These are phyloP conservation scores for Drosophila kanekoi DNA, from an alignment of 2,888 invertebrate genomes.

Conservation along the genomic window DNA sequence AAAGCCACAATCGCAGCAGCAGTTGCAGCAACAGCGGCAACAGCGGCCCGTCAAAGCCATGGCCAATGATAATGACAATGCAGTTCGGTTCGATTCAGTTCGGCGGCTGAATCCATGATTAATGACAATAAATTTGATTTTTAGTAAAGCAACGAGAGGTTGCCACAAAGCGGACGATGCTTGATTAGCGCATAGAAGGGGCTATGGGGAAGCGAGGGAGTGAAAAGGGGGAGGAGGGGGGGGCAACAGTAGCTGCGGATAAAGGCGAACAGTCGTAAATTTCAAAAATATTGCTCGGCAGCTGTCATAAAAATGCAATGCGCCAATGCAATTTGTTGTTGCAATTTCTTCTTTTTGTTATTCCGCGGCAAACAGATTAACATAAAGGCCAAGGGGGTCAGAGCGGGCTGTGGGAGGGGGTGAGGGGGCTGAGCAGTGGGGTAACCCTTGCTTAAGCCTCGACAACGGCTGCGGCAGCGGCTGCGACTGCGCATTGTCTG, in stretches of 20 bases:
- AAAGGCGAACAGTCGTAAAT: slow-evolving; percentile 68
- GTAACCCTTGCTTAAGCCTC: slow-evolving; percentile 21
- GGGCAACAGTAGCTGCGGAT: slow-evolving; percentile 22
- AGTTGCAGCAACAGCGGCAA: slow-evolving; percentile 14
- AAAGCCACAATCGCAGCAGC: slow-evolving; percentile 38
- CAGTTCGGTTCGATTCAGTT: slow-evolving; percentile 37
- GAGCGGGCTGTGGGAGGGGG: too few species aligned
- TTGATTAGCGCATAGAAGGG: slow-evolving; percentile 68
- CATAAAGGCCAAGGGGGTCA: slow-evolving; percentile 31
- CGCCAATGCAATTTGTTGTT: slow-evolving; percentile 69
- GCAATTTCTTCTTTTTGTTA: slow-evolving; percentile 7
- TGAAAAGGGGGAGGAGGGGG: neutral
- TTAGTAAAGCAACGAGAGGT: slow-evolving; percentile 25
- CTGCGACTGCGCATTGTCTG: slow-evolving; percentile 74
- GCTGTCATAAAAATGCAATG: slow-evolving; percentile 76
- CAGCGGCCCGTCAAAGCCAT: slow-evolving; percentile 52
- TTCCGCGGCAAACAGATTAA: slow-evolving; percentile 58
- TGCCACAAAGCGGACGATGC: slow-evolving; percentile 53
- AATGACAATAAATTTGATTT: slow-evolving; percentile 78
- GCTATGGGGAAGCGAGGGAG: neutral
- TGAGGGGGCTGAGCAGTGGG: neutral
- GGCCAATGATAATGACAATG: slow-evolving; percentile 78
- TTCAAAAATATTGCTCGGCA: slow-evolving; percentile 67
- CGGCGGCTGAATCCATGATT: slow-evolving; percentile 62
- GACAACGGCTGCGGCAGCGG: slow-evolving; percentile 1